phyloP scores from a whole-genome alignment of 2,113 vertebrate species.

The Cyanistes caeruleus region DNA sequence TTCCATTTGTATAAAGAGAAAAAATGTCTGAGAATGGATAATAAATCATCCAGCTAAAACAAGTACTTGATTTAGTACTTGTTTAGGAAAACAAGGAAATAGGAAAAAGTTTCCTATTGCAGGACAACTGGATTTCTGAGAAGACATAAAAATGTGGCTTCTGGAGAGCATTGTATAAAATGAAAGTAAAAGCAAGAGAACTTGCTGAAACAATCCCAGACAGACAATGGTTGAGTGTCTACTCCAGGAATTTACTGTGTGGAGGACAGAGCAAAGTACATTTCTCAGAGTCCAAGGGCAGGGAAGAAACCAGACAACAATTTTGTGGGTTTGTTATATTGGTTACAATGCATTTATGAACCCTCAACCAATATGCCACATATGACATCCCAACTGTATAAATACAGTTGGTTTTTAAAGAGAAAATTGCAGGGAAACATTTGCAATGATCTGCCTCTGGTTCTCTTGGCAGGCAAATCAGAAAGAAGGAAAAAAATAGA shows the following conservation, averaged over 20 bases:
- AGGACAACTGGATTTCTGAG: neutral
- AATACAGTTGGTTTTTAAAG: constrained; percentile 22
- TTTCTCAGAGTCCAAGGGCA: neutral
- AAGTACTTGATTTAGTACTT: neutral
- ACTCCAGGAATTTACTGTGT: neutral
- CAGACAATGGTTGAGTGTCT: neutral
- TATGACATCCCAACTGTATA: neutral
- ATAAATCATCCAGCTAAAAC: neutral
- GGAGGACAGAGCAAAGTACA: neutral
- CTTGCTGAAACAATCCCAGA: neutral
- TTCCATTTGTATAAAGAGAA: neutral
- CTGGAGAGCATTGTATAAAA: neutral
- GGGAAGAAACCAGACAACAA: neutral
- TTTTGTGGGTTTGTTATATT: neutral
- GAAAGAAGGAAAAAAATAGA: neutral
- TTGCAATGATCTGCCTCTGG: constrained; percentile 6
- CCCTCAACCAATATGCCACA: neutral
- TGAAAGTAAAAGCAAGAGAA: neutral
- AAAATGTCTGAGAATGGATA: neutral
- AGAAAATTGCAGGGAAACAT: constrained; percentile 16
- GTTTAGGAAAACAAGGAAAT: too few species aligned
- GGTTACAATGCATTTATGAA: neutral
- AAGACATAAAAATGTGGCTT: neutral
- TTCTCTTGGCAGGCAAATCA: neutral
- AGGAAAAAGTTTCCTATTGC: neutral